A percentile compares a stretch with the other conserved stretches of the same genome.
Conservation (phyloP, 2,113 vertebrate species). For the Psittacula cyanocephala region DNA sequence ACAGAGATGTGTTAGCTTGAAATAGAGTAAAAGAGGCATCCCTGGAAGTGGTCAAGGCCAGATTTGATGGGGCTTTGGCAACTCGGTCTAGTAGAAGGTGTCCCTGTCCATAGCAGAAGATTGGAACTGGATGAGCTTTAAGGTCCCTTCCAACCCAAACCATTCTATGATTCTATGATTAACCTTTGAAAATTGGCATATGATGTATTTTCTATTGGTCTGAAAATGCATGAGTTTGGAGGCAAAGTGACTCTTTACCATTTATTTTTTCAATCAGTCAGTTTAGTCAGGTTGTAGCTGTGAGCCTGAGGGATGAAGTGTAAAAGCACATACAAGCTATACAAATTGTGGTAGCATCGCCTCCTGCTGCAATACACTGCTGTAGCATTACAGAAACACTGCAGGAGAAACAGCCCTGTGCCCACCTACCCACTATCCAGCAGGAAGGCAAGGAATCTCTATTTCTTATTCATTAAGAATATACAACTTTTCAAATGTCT, state of each 20-base stretch:
- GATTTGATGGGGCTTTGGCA: background rate
- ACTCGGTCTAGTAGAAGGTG: background rate
- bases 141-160: background rate
- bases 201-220: background rate
- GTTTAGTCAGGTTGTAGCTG: background rate
- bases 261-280: background rate
- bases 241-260: background rate
- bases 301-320: background rate
- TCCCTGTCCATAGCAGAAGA: background rate
- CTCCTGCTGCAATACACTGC: background rate
- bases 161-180: background rate
- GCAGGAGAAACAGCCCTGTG: background rate
- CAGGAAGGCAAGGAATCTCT: background rate
- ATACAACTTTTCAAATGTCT: background rate
- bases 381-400: fast-evolving
- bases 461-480: background rate
- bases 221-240: background rate
- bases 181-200: background rate
- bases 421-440: background rate
- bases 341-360: background rate
- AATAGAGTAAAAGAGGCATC: background rate
- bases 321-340: fast-evolving
- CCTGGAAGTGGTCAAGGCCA: background rate
- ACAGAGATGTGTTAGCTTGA: background rate
- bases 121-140: background rate